These are phyloP conservation scores for Aurelia sp. DNA, from an alignment of 30 jellyfish, hydroid and myxozoan species.

Conservation along the genomic window DNA sequence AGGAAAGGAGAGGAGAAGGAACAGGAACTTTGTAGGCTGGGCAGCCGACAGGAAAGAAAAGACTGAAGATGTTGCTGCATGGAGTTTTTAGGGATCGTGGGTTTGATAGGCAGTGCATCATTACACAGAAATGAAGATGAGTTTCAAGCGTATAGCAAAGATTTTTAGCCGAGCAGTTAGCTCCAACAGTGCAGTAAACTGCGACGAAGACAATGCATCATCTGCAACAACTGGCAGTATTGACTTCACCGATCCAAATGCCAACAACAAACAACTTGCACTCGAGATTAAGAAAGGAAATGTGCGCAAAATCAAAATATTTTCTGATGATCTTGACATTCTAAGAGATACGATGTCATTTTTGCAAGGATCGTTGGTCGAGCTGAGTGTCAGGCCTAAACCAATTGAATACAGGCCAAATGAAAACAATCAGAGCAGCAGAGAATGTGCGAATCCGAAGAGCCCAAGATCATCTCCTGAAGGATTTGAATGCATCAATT, in stretches of 20 bases:
- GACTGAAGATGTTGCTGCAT: too few species aligned
- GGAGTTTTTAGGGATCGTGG: too few species aligned
- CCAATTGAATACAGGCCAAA: background rate
- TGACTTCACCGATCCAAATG: background rate
- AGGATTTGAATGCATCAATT: background rate
- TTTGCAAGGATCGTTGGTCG: background rate
- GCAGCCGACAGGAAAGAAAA: too few species aligned
- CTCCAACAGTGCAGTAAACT: too few species aligned
- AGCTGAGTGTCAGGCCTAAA: constrained; percentile 9
- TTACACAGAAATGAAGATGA: constrained; percentile 8
- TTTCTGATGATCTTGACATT: constrained; percentile 6
- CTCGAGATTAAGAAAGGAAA: background rate
- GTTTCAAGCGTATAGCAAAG: background rate
- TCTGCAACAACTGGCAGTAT: background rate
- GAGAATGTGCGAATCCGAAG: background rate
- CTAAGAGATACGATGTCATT: background rate
- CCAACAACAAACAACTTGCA: background rate
- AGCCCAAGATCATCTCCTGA: constrained; percentile 9
- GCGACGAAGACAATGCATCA: too few species aligned
- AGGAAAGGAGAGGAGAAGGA: too few species aligned
- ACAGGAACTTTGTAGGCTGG: too few species aligned
- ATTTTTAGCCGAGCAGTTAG: too few species aligned
- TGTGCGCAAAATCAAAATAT: constrained; percentile 1
- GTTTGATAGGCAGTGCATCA: too few species aligned
- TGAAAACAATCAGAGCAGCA: background rate